Evolutionary conservation across 2,888 invertebrate species (phyloP).

Genomic region (Acleris literana): DNA sequence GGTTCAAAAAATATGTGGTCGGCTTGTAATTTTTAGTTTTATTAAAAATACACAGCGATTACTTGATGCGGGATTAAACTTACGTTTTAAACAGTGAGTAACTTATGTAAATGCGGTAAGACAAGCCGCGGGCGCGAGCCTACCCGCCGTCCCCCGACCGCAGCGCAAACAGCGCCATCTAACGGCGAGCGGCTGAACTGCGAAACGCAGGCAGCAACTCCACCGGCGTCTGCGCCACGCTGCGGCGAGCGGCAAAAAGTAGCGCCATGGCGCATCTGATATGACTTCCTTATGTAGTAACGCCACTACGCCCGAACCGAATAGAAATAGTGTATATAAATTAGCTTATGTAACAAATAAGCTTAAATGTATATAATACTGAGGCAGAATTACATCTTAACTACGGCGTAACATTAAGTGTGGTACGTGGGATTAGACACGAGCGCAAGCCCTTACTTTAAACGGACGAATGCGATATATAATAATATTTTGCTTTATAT

Average conservation of each 20-base stretch:
- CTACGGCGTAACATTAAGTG: conserved; percentile 82
- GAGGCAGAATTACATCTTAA: conserved; percentile 84
- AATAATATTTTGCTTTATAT: conserved; percentile 83
- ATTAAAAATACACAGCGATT: conserved; percentile 77
- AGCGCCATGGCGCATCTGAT: conserved; percentile 76
- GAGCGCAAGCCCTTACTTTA: conserved; percentile 83
- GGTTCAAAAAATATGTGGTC: conserved; percentile 77
- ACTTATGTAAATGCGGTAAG: conserved; percentile 76
- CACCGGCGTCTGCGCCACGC: conserved; percentile 38
- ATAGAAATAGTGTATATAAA: conserved; percentile 81
- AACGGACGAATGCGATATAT: conserved; percentile 84
- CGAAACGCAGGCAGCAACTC: conserved; percentile 38
- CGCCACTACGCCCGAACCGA: conserved; percentile 79
- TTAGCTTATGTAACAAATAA: conserved; percentile 83
- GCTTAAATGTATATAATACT: conserved; percentile 84
- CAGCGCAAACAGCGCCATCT: conserved; percentile 48
- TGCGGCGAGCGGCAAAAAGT: conserved; percentile 53
- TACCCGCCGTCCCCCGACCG: conserved; percentile 48
- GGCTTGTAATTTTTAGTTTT: conserved; percentile 64
- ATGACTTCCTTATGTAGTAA: conserved; percentile 77
- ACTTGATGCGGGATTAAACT: conserved; percentile 76
- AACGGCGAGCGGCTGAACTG: conserved; percentile 19
- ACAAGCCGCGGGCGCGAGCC: conserved; percentile 77
- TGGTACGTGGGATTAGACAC: conserved; percentile 82
- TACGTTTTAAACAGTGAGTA: conserved; percentile 79